These are phyloP conservation scores for Diacarnus erythraeanus DNA, from an alignment of 37 sponge, comb jelly and placozoan species.

Conservation along the genomic window DNA sequence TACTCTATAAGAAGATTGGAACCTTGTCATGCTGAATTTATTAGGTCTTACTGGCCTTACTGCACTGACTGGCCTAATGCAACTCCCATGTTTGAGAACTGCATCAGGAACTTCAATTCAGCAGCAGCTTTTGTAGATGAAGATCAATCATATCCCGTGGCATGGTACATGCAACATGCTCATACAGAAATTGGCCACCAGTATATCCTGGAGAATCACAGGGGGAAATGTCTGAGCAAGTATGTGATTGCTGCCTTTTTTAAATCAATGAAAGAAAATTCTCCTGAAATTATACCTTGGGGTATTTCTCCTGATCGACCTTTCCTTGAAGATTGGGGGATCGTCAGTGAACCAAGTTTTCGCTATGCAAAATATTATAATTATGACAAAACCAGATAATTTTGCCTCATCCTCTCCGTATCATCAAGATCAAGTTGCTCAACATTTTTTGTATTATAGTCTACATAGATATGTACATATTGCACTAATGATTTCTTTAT, in stretches of 20 bases:
- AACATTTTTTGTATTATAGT: no score
- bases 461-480: no score
- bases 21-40: background rate
- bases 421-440: no score
- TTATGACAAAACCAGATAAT: no score
- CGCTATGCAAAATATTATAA: no score
- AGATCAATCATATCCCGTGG: background rate
- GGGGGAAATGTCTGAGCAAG: background rate
- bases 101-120: background rate
- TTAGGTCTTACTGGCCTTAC: background rate
- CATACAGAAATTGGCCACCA: background rate
- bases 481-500: no score
- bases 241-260: background rate
- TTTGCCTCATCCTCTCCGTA: no score
- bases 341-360: no score
- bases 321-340: no score
- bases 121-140: background rate
- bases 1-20: background rate
- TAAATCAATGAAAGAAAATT: background rate
- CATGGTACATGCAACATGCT: background rate
- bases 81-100: background rate
- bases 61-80: background rate
- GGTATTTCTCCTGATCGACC: no score
- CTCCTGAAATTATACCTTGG: background rate
- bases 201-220: background rate